Evolutionary conservation across 2,797 vertebrate species (phyloP), one percentile per base, ranked within the genome.

Genomic region (Clarias fuscus): DNA sequence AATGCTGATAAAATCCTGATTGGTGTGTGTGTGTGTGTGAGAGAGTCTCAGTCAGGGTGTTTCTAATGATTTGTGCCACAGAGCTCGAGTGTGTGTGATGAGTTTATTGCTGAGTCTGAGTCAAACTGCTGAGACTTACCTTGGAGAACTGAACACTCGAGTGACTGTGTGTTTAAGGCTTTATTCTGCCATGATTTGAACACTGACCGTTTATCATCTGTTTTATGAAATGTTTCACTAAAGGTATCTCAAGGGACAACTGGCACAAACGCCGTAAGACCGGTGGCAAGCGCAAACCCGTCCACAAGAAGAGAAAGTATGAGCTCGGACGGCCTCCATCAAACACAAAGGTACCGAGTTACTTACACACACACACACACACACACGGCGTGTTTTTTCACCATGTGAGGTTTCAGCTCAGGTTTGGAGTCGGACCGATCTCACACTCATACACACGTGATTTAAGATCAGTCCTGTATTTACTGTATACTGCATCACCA

Each of bases 241-340:
- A n/a, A 96, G 98, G 98, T 96, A 99, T 99, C 94, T 99, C 98
- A 89, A 94, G 97, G 96, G 98, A 99, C 76, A 98, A 98, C 96
- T 99, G 98, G 98, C 98, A 99, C 86, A 99, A 99, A 94, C 97
- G 98, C 93, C 97, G 97, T 92, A 99, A 99, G 94, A 99, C 98
- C 10, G 98, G 98, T 61, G 98, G 98, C 82, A 99, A 99, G 95
- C 96, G 98, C 90, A 99, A 99, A 93, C 98, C 98, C 87, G 98
- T 99, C 91, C 98, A 98, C 93, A 99, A 99, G 96, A 99, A 99
- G 86, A 97, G 98, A 90, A 99, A 99, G 95, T 99, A 99, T 96
- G 98, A 99, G 91, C 90, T 99, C 18, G 98, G 98, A 0, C 97
- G 98, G 2, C 98, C 98, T 61, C 95, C 98, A 0, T 97, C 98